These are phyloP conservation scores for Osedax frankpressi DNA, from an alignment of 2,888 invertebrate species.

Conservation along the genomic window DNA sequence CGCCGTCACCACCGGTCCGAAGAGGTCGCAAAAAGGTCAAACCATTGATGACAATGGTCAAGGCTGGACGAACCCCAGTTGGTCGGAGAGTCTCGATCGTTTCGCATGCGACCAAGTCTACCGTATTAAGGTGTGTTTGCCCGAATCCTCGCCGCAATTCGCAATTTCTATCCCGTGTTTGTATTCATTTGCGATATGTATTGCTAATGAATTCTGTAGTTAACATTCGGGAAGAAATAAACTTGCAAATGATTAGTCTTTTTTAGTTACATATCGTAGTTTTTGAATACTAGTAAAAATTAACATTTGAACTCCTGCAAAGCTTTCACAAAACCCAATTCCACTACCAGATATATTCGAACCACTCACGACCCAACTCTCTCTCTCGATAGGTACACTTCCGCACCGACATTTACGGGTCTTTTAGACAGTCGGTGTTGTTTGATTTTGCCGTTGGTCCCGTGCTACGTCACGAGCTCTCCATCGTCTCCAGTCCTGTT, in stretches of 20 bases:
- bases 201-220: no score
- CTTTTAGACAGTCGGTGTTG: constrained; percentile 64
- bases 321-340: no score
- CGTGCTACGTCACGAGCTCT: constrained; percentile 51
- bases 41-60: constrained; percentile 41
- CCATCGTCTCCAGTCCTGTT: constrained; percentile 63
- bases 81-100: constrained; percentile 24
- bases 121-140: constrained; percentile 36
- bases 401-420: constrained; percentile 61
- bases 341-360: no score
- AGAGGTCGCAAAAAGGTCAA: constrained; percentile 40
- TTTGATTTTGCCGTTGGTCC: constrained; percentile 58
- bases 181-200: no score
- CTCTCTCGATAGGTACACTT: constrained; percentile 49
- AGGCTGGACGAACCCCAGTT: constrained; percentile 48
- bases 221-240: no score
- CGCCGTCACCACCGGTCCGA: constrained; percentile 46
- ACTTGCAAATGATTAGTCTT: no score
- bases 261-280: no score
- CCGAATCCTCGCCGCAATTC: no score
- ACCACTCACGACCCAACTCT: background rate
- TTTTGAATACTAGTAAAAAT: no score
- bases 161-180: no score
- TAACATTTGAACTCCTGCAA: no score
- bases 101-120: constrained; percentile 37